A percentile compares a stretch with the other conserved stretches of the same genome.
These are phyloP conservation scores for Prosopocoilus inquinatus DNA, from an alignment of 2,888 invertebrate species.

Conservation along the genomic window DNA sequence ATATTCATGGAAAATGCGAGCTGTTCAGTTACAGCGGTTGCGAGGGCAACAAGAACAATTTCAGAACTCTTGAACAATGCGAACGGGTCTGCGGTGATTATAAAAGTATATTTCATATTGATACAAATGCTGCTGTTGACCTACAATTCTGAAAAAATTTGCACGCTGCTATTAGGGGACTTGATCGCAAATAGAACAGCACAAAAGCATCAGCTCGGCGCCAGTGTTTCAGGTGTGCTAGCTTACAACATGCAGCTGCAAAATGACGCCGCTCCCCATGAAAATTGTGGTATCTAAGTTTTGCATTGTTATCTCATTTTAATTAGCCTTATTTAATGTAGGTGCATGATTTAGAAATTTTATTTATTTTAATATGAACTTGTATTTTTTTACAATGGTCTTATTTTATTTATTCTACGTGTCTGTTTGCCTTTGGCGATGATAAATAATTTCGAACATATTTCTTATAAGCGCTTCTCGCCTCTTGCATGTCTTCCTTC, in stretches of 20 bases:
- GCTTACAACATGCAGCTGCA: constrained; percentile 37
- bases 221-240: constrained; percentile 43
- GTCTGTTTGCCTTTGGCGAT: background rate
- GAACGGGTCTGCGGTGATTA: constrained; percentile 60
- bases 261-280: constrained; percentile 31
- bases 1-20: constrained; percentile 66
- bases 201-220: constrained; percentile 42
- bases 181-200: constrained; percentile 43
- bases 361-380: too few species aligned
- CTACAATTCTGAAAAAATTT: constrained; percentile 12
- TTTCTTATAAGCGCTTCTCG: too few species aligned
- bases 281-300: constrained; percentile 5
- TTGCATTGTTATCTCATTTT: too few species aligned
- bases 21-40: constrained; percentile 89
- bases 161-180: constrained; percentile 41
- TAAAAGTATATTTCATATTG: constrained; percentile 46
- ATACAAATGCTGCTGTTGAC: background rate
- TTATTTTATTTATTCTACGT: constrained; percentile 24
- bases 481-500: too few species aligned
- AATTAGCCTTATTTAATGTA: too few species aligned
- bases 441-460: background rate
- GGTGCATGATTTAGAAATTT: too few species aligned
- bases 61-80: constrained; percentile 71
- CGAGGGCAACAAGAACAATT: constrained; percentile 85
- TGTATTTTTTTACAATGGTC: too few species aligned